A percentile compares a stretch with the other conserved stretches of the same genome.
Conservation (phyloP, 2,888 invertebrate genomes). For the Sphaerophoria rueppellii region DNA sequence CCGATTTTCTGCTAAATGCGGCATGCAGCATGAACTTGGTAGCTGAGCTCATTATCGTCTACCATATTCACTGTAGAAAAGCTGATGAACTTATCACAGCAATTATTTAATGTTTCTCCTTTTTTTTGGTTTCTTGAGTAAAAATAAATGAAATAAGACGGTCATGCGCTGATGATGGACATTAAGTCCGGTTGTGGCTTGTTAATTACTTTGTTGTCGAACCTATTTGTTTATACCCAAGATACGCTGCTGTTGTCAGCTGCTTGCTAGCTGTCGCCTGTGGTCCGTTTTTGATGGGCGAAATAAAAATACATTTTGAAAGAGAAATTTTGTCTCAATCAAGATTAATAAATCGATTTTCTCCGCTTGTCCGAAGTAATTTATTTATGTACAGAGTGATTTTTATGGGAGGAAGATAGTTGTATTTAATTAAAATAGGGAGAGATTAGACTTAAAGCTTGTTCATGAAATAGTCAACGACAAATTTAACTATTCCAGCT, state of each 20-base stretch:
- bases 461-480: too few species aligned
- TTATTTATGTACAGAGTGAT: background rate
- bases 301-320: slow-evolving; percentile 27
- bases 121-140: slow-evolving; percentile 12
- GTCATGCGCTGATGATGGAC: slow-evolving; percentile 19
- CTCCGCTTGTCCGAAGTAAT: slow-evolving; percentile 1
- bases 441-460: background rate
- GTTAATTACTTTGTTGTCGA: slow-evolving; percentile 53
- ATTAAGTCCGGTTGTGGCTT: slow-evolving; percentile 50
- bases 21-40: slow-evolving; percentile 53
- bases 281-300: slow-evolving; percentile 28
- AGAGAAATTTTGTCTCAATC: slow-evolving; percentile 59
- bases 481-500: too few species aligned
- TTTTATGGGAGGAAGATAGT: background rate
- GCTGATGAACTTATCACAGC: slow-evolving; percentile 54
- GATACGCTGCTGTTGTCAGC: background rate
- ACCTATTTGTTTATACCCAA: slow-evolving; percentile 41
- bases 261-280: background rate
- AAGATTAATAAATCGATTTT: slow-evolving; percentile 7
- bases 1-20: background rate
- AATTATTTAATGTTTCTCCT: background rate
- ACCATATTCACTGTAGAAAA: slow-evolving; percentile 12
- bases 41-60: slow-evolving; percentile 58
- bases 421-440: background rate
- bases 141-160: slow-evolving; percentile 17